A percentile compares a stretch with the other conserved stretches of the same genome.
Conservation (phyloP, 1,140 invertebrate species). For the Saccostrea glomerata region DNA sequence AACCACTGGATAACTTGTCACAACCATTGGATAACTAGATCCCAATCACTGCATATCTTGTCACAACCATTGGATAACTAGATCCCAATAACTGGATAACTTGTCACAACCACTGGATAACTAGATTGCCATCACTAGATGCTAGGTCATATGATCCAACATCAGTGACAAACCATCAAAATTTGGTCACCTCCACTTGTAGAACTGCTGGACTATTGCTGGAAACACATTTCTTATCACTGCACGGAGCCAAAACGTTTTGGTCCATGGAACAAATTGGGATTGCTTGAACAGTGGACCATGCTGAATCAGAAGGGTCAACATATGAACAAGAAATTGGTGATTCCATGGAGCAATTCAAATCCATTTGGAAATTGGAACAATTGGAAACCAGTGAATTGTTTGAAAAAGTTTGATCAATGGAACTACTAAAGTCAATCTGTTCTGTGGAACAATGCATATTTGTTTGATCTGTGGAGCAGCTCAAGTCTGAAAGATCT, state of each 20-base stretch:
- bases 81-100: no score
- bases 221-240: background rate
- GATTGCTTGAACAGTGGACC: background rate
- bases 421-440: background rate
- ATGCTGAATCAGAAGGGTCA: background rate
- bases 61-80: no score
- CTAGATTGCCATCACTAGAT: background rate
- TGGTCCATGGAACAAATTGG: background rate
- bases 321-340: background rate
- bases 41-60: no score
- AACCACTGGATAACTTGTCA: no score
- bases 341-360: background rate
- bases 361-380: background rate
- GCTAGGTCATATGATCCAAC: background rate
- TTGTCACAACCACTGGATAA: no score
- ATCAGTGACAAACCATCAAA: background rate
- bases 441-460: background rate
- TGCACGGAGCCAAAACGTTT: background rate
- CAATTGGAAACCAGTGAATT: background rate
- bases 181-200: constrained; percentile 4
- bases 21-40: no score
- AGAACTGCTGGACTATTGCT: background rate
- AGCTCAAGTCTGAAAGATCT: background rate
- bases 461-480: background rate
- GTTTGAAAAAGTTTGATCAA: background rate